phyloP scores from a whole-genome alignment of 2,888 invertebrate genomes.

The Erebia epiphron region DNA sequence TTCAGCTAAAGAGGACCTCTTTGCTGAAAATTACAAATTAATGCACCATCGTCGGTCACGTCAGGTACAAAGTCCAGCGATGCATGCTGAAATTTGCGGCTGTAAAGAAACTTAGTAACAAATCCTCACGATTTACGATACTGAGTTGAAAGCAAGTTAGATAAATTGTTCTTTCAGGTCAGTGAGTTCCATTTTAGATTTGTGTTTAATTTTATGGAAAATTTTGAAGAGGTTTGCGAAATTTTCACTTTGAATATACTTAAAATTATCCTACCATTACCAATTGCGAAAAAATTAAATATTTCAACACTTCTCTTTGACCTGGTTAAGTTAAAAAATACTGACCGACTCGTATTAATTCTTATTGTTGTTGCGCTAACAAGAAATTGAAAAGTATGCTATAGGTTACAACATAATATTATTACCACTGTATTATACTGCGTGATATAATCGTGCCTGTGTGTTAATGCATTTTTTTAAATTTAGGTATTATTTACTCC shows the following conservation, averaged over 20 bases:
- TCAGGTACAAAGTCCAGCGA: too few relatives aligned
- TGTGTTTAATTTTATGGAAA: too few relatives aligned
- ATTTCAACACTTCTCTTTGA: not conserved
- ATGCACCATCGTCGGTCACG: not conserved
- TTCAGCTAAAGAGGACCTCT: not conserved
- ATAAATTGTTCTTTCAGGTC: too few relatives aligned
- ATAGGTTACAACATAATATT: constrained; percentile 1
- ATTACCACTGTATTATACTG: not conserved
- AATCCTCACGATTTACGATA: too few relatives aligned
- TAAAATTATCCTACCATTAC: too few relatives aligned
- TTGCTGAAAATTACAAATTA: not conserved
- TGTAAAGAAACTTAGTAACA: too few relatives aligned
- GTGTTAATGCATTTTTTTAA: constrained; percentile 11
- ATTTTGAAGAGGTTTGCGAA: too few relatives aligned
- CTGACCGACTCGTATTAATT: not conserved
- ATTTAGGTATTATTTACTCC: constrained; percentile 7
- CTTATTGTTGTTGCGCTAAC: not conserved
- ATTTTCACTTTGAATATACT: too few relatives aligned
- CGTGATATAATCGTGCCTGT: constrained; percentile 6
- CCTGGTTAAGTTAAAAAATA: not conserved
- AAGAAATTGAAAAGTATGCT: constrained; percentile 8
- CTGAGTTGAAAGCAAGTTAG: too few relatives aligned
- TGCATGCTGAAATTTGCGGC: too few relatives aligned
- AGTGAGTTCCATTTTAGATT: too few relatives aligned
- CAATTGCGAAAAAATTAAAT: not conserved